Evolutionary conservation across 1,140 invertebrate genomes (phyloP), one percentile per base, ranked within the genome.

Genomic region (Atta cephalotes): DNA sequence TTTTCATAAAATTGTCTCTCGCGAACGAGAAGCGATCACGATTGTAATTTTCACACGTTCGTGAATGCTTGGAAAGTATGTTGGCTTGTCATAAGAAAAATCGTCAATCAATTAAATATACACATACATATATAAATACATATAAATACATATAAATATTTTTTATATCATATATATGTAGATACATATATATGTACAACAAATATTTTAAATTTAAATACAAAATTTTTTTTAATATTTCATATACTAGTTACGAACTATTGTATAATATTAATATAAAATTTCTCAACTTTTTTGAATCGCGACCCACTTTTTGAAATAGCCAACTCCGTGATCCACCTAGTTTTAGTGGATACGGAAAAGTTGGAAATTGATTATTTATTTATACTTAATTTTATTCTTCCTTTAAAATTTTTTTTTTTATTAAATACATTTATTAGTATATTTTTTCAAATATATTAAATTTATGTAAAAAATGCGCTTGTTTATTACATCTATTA

Each of bases 21-120:
- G 25, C 56, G 56, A 56, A 14, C 71, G 28, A 74, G 16, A 16
- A 74, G 18, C 58, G 58, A 63, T 78, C 39, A 39, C 58, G 62
- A 79, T 79, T 66, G 18, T 16, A 14, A 53, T 79, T 79, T 79
- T 68, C 62, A 79, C 45, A 62, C 60, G 45, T 31, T 6, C 62
- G 12, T 12, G 62, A 79, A 79, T 21, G 7, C 45, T 18, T 45
- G 45, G 28, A 66, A 79, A 79, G n/a, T 68, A 21, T 58, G 39
- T 39, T 66, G 21, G 4, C 16, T 31, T 35, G 10, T 49, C 3
- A n/a, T 18, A 1, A 28, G 35, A 16, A 45, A 45, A 78, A 63
- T 14, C 14, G 5, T 45, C 3, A 12, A 28, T 14, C 65, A 66
- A 1, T 78, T 28, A 60, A 60, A 9, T 4, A 62, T 16, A 53